These are phyloP conservation scores for Benthosema pterotum DNA, from an alignment of 2,797 vertebrate genomes.

Conservation along the genomic window DNA sequence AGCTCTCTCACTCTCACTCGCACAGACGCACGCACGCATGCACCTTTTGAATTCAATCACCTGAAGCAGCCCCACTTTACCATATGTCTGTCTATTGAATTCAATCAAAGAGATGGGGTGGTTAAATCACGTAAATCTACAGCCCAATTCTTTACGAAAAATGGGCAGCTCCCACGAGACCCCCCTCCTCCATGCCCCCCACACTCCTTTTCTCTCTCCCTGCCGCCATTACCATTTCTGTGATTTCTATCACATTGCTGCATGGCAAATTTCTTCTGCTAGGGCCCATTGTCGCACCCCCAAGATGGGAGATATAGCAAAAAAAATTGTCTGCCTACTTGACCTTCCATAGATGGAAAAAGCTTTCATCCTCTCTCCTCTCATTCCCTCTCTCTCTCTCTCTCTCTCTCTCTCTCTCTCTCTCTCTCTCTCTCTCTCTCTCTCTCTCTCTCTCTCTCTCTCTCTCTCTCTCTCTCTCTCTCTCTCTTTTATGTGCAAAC, in stretches of 20 bases:
- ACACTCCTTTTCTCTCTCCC: conserved; percentile 16
- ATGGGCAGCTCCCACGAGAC: conserved; percentile 48
- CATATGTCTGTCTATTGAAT: conserved; percentile 33
- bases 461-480: conserved; percentile 34
- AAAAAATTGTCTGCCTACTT: conserved; percentile 62
- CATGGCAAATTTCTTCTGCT: conserved; percentile 55
- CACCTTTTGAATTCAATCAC: conserved; percentile 16
- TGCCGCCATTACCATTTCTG: conserved; percentile 42
- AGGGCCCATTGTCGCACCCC: conserved; percentile 48
- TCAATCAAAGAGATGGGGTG: conserved; percentile 43
- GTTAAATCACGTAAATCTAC: conserved; percentile 51
- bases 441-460: conserved; percentile 36
- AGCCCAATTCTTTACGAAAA: conserved; percentile 32
- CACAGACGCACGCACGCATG: conserved; percentile 1
- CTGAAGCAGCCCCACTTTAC: conserved; percentile 30
- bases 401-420: conserved; percentile 23
- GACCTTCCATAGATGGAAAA: conserved; percentile 67
- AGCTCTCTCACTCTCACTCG: not conserved
- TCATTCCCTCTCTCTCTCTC: conserved; percentile 38
- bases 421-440: conserved; percentile 40
- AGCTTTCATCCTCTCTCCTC: conserved; percentile 50
- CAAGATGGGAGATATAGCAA: conserved; percentile 51
- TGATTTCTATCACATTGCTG: conserved; percentile 57
- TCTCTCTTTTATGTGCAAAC: conserved; percentile 34
- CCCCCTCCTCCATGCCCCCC: too few relatives aligned